These are phyloP conservation scores for Aphrophora alni DNA, from an alignment of 2,888 invertebrate genomes.

Conservation along the genomic window DNA sequence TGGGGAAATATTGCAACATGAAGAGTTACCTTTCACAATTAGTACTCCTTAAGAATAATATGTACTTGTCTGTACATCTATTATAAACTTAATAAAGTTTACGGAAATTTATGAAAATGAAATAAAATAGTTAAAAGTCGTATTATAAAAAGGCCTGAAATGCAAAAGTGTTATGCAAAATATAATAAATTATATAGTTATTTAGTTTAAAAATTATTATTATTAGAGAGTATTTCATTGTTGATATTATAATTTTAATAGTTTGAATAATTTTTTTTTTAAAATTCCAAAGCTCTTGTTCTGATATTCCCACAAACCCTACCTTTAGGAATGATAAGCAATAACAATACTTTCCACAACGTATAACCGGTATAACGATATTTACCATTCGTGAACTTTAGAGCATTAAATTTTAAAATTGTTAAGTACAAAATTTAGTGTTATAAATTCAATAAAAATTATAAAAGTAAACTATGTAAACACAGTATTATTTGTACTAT, in stretches of 20 bases:
- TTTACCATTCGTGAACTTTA: not conserved
- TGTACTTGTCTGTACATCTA: too few relatives aligned
- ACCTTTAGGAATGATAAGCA: not conserved
- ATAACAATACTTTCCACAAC: not conserved
- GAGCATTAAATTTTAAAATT: not conserved
- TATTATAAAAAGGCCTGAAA: not conserved
- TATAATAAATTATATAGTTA: too few relatives aligned
- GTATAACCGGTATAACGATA: not conserved
- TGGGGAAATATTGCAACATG: not conserved
- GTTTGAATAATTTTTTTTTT: too few relatives aligned
- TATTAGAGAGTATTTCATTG: too few relatives aligned
- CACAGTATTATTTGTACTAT: too few relatives aligned
- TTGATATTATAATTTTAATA: too few relatives aligned
- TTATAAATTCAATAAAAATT: too few relatives aligned
- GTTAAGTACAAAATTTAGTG: constrained; percentile 14
- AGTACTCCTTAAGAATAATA: not conserved
- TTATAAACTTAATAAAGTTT: too few relatives aligned
- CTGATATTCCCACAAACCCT: not conserved
- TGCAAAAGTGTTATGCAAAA: not conserved
- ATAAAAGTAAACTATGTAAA: too few relatives aligned
- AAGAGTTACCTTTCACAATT: not conserved
- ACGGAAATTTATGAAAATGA: not conserved
- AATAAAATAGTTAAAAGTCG: not conserved
- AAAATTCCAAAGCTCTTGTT: not conserved
- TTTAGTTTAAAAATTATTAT: too few relatives aligned